Percentiles rank a stretch among this genome's conserved stretches.
Evolutionary conservation across 2,797 vertebrate genomes (phyloP).

Genomic region (Austrolebias charrua): DNA sequence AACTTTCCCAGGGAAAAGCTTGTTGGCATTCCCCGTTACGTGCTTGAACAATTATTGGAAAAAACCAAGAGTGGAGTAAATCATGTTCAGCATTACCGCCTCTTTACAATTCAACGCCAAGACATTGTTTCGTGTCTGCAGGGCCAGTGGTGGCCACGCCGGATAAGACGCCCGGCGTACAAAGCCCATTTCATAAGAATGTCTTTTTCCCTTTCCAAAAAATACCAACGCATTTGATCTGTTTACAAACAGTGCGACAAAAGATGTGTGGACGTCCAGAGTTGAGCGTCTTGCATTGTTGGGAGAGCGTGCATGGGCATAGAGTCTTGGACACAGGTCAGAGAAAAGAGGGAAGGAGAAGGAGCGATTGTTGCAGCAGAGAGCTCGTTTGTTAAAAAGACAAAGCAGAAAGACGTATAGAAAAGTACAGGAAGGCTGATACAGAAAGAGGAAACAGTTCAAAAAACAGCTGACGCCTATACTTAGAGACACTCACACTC

Average conservation of each 20-base stretch:
- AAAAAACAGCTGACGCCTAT: conserved; percentile 68
- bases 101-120: conserved; percentile 41
- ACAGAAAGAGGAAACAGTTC: conserved; percentile 46
- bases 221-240: conserved; percentile 42
- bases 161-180: conserved; percentile 52
- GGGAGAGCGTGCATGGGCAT: conserved; percentile 18
- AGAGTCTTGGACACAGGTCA: conserved; percentile 24
- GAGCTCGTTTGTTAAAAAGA: conserved; percentile 48
- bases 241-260: conserved; percentile 36
- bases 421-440: conserved; percentile 64
- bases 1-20: conserved; percentile 36
- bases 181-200: conserved; percentile 50
- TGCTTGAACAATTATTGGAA: conserved; percentile 37
- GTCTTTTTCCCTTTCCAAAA: conserved; percentile 50
- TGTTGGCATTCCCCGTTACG: conserved; percentile 17
- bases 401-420: conserved; percentile 34
- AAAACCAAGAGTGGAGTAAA: conserved; percentile 34
- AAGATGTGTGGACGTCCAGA: conserved; percentile 43
- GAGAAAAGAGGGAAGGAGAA: conserved; percentile 1
- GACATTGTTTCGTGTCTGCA: conserved; percentile 48
- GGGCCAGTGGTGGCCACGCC: conserved; percentile 32
- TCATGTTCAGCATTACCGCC: conserved; percentile 25
- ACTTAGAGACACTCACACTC: conserved; percentile 30
- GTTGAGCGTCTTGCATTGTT: conserved; percentile 30
- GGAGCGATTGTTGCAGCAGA: conserved; percentile 48